Evolutionary conservation across 2,113 vertebrate genomes (phyloP), one percentile per base, ranked within the genome.

Genomic region (Gavialis gangeticus): DNA sequence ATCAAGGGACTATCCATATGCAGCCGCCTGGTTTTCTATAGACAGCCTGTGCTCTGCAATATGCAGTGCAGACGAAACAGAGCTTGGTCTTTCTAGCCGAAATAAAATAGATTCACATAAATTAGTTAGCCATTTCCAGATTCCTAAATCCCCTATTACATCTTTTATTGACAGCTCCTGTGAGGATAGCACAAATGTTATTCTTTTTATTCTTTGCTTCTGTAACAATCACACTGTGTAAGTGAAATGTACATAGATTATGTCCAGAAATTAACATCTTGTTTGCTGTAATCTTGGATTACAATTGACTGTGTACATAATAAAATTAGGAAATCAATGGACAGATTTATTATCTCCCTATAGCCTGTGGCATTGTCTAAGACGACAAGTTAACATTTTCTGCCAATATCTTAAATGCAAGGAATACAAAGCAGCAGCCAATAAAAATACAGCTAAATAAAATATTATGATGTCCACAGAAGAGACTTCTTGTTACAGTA

Each of bases 1-100:
- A 99, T 99, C 99, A 99, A 99, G 99, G 99, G 98, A 99, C 98
- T 98, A 99, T 98, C 99, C 99, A 99, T 99, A 99, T 99, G 99
- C 99, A 99, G 98, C 98, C 98, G 98, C 98, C 98, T 99, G 98
- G 98, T 99, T 99, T 99, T 99, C 98, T 98, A 98, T 98, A 98
- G 98, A 97, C 97, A 98, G 98, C 97, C 96, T 98, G 97, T 97
- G 97, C 98, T 98, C 95, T 93, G 97, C 98, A 98, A 98, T 98
- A 98, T 98, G 98, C 98, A 97, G 96, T 28, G 92, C 97, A 98
- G 98, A 98, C 95, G 89, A 96, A 98, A 97, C 97, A 98, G 96
- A 97, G 98, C 97, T 97, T 85, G 97, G 96, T 96, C 98, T 98
- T 98, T 98, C 98, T 98, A 97, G 98, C 97, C 97, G 96, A 98